Percentiles rank a stretch among this genome's conserved stretches.
phyloP scores from a whole-genome alignment of 2,888 invertebrate species.

The Drosophila mettleri region DNA sequence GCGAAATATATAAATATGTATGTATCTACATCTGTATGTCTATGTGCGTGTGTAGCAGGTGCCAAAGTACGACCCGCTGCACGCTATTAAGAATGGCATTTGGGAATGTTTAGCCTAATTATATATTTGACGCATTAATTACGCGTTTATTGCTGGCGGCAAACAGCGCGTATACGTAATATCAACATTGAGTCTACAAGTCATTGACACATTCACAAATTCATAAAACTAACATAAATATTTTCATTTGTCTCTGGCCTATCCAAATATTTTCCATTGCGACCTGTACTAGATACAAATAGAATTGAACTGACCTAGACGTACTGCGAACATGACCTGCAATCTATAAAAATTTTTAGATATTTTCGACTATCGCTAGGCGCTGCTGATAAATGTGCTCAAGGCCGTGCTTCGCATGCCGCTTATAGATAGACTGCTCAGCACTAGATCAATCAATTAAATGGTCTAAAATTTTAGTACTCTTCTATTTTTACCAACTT shows the following conservation, averaged over 20 bases:
- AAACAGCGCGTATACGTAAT: constrained; percentile 62
- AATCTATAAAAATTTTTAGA: constrained; percentile 23
- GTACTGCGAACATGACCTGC: constrained; percentile 26
- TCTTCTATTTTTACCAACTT: constrained; percentile 3
- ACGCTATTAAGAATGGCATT: constrained; percentile 19
- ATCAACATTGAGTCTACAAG: constrained; percentile 49
- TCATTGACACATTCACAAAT: constrained; percentile 54
- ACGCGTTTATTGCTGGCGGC: constrained; percentile 63
- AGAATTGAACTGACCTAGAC: constrained; percentile 43
- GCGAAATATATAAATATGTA: background rate
- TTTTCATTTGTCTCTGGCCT: constrained; percentile 14
- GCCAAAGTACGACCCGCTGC: constrained; percentile 12
- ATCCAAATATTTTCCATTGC: constrained; percentile 2
- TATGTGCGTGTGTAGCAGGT: constrained; percentile 5
- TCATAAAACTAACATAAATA: constrained; percentile 42
- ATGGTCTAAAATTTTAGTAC: background rate
- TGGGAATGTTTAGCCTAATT: constrained; percentile 55
- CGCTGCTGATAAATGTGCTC: constrained; percentile 34
- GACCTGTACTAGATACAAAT: background rate
- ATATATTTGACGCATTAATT: constrained; percentile 77
- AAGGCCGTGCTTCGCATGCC: constrained; percentile 37
- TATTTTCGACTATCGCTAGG: constrained; percentile 34
- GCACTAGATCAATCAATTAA: constrained; percentile 31
- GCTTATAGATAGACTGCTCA: constrained; percentile 25
- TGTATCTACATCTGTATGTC: background rate